Conservation (phyloP, 1,140 invertebrate species). For the Colletes latitarsis region DNA sequence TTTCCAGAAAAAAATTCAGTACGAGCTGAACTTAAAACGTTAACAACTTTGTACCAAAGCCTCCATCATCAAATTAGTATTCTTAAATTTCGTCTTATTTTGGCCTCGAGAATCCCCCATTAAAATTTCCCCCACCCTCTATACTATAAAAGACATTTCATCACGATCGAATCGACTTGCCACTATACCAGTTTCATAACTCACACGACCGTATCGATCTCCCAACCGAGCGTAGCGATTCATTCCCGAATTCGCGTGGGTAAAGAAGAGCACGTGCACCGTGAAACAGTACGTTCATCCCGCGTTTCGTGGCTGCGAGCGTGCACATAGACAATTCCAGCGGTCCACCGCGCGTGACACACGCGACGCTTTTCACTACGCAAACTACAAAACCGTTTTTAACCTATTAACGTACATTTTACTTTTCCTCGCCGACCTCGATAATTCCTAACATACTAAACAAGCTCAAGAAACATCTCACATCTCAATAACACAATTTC, state of each 20-base stretch:
- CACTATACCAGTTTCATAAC: conserved; percentile 12
- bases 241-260: conserved; percentile 7
- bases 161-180: neutral
- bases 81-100: no score
- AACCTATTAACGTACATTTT: conserved; percentile 5
- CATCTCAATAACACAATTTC: neutral
- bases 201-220: neutral
- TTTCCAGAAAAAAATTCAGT: no score
- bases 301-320: neutral
- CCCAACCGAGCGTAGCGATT: neutral
- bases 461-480: neutral
- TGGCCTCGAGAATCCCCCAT: no score
- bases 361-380: conserved; percentile 27
- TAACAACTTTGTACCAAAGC: no score
- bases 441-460: neutral
- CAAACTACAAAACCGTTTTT: neutral
- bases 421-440: conserved; percentile 5
- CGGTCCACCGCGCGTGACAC: conserved; percentile 21
- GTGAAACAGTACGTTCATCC: neutral
- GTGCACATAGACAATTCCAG: neutral
- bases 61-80: no score
- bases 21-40: no score
- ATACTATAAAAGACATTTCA: neutral
- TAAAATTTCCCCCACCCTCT: no score
- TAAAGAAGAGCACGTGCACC: conserved; percentile 11